Percentiles rank a stretch among this genome's conserved stretches.
Conservation (phyloP, 2,888 invertebrate species). For the Tenthredo livida region DNA sequence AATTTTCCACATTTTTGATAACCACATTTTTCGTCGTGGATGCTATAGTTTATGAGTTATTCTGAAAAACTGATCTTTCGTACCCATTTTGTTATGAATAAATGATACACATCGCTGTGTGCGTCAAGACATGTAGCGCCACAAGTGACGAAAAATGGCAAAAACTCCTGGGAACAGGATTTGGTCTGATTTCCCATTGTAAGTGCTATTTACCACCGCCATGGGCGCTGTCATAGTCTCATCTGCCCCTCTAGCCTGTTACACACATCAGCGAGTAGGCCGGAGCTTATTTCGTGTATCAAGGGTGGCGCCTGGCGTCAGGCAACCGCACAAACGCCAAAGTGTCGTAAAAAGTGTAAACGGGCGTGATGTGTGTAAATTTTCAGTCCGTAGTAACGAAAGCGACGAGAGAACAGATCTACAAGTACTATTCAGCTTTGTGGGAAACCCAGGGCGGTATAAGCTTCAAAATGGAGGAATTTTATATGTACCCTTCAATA, state of each 20-base stretch:
- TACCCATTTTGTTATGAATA: background rate
- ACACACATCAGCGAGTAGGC: too few relatives aligned
- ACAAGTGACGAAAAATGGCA: too few relatives aligned
- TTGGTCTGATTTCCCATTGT: too few relatives aligned
- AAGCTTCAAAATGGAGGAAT: background rate
- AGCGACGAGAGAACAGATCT: slow-evolving; percentile 6
- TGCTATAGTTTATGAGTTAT: background rate
- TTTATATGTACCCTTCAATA: slow-evolving; percentile 11
- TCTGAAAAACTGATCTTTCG: background rate
- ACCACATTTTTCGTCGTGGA: background rate
- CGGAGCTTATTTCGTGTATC: background rate
- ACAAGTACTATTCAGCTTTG: slow-evolving; percentile 25
- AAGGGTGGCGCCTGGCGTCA: background rate
- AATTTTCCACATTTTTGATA: background rate
- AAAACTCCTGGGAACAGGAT: too few relatives aligned
- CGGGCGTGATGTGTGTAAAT: too few relatives aligned
- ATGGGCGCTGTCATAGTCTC: too few relatives aligned
- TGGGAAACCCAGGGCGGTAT: slow-evolving; percentile 30
- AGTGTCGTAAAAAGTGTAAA: background rate
- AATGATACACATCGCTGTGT: too few relatives aligned
- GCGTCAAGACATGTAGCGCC: too few relatives aligned
- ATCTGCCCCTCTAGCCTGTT: too few relatives aligned
- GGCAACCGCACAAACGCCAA: background rate
- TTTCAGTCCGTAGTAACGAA: slow-evolving; percentile 32
- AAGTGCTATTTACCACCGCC: too few relatives aligned